Conservation (phyloP, 2,888 invertebrate genomes). For the Archips crataeganus region DNA sequence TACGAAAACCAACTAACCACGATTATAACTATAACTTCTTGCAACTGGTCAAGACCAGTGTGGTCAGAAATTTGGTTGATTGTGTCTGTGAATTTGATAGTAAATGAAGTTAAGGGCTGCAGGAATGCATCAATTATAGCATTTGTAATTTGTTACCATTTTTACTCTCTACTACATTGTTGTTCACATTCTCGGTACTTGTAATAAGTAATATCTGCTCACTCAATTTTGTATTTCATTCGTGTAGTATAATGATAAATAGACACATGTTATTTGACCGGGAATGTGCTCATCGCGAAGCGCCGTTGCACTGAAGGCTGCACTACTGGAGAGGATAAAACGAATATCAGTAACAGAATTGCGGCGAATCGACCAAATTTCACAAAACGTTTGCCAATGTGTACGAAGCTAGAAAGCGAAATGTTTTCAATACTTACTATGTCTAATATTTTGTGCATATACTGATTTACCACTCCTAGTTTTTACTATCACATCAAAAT, state of each 20-base stretch:
- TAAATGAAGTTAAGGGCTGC: no score
- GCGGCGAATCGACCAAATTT: conserved; percentile 22
- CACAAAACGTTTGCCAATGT: conserved; percentile 14
- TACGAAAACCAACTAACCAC: not conserved
- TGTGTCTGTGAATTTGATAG: no score
- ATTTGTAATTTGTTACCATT: not conserved
- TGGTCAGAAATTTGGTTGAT: no score
- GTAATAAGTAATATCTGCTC: not conserved
- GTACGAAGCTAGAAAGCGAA: not conserved
- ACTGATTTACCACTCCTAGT: not conserved
- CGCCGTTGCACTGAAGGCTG: not conserved
- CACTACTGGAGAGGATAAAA: conserved; percentile 10
- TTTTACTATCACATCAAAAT: no score
- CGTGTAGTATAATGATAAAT: not conserved
- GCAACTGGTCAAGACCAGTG: no score
- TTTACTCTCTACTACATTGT: not conserved
- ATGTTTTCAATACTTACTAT: conserved; percentile 6
- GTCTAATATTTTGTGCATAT: not conserved
- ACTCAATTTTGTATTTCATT: not conserved
- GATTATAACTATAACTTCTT: not conserved
- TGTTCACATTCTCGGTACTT: not conserved
- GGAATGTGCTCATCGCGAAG: not conserved
- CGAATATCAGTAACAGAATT: conserved; percentile 34
- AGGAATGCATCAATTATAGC: no score
- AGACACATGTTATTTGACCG: not conserved